Evolutionary conservation across 2,888 invertebrate genomes (phyloP), one percentile per base, ranked within the genome.

Genomic region (Miltochrista miniata): DNA sequence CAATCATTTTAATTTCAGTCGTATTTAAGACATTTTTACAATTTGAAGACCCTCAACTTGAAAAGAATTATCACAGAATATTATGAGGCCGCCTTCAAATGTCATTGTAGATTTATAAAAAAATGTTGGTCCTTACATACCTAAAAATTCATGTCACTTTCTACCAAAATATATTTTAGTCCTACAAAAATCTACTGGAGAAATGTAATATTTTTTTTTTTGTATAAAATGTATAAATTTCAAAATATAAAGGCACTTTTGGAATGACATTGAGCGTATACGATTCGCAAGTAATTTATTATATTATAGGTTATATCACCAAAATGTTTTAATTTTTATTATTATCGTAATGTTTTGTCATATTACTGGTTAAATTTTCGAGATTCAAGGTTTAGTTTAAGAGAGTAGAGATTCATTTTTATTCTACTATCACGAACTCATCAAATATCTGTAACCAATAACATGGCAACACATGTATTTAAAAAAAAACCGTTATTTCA

Each of bases 61-160:
- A 85, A 87, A 83, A 90, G 83, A 88, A 81, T 86, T 91, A 91
- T 91, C 90, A 91, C 90, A 91, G 90, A 90, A 90, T 83, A 81
- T 78, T 82, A 80, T 87, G 90, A 91, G 90, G 90, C 70, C 64
- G 74, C 65, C 84, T 90, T 85, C 90, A 90, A 90, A 87, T 77
- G 64, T 69, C 58, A 63, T 45, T 50, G 48, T 56, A 45, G n/a
- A 58, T 54, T 60, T 56, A 49, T 51, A 55, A 57, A 59, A 31
- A 31, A 31, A 31, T 56, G 58, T 70, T 67, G 64, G 61, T 64
- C 66, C 62, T 45, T 61, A 52, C 10, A 50, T 10, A 56, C 44
- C 54, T 61, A 61, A 55, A 61, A 45, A 45, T 51, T 56, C 53
- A 50, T 45, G 57, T 67, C 61, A 51, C 68, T 64, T 50, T 65